Base-by-base conservation (phyloP, 2,797 vertebrate species). In the Babyrousa celebensis region DNA sequence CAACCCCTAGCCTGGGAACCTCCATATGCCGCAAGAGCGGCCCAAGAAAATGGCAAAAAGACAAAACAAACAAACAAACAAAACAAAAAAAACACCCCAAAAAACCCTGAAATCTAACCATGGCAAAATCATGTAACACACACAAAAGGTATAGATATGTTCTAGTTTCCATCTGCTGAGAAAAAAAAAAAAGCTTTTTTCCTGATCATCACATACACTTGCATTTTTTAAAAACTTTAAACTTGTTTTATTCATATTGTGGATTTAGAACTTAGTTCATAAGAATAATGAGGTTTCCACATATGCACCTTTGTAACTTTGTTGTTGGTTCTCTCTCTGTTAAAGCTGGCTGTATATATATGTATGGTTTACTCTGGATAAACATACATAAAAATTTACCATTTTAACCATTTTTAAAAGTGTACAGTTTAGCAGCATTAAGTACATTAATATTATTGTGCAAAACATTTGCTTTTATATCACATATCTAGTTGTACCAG, bases 381-480 rank as follows among this genome's bases (percentile, higher is more conserved):
- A 94, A 82, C 68, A 79, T 7, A 83, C 2, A 25, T 85, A 89
- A 72, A 40, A 75, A 54, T 32, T 68, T 85, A 60, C 3, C 15
- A 43, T 72, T 71, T 78, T 14, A 54, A 43, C 6, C 17, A 75
- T 17, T 88, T 79, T 54, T n/a, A 95, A 32, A 68, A 91, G 5
- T 63, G 32, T 84, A 60, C 29, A 58, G 32, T 80, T 95, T 21
- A 82, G 72, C 21, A 27, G 32, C 8, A 93, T 62, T 86, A 63
- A 60, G 10, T 43, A 52, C 9, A 71, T 91, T 78, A 15, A 79
- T 12, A 60, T 0, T 71, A 14, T 21, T 77, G 70, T 74, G 15
- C n/a, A 88, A 90, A 95, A 94, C 20, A 77, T 23, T 9, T 85
- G 72, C 63, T 86, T 72, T 88, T 96, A 88, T 18, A 40, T 43